These are phyloP conservation scores for Edolisoma coerulescens DNA, from an alignment of 2,113 vertebrate species.

Conservation along the genomic window DNA sequence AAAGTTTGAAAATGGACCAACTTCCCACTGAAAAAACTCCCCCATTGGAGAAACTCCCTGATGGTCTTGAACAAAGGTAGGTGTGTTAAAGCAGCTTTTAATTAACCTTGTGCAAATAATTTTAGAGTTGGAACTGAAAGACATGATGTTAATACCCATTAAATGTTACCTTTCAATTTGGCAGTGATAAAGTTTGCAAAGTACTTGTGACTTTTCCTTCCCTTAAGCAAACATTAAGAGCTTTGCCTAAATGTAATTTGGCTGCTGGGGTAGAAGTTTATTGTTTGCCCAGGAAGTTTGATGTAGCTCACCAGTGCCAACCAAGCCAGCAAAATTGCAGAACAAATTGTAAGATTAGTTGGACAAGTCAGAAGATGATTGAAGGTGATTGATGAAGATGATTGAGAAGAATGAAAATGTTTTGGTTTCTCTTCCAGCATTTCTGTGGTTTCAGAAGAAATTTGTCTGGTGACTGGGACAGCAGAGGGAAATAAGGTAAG, in stretches of 20 bases:
- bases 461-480: background rate
- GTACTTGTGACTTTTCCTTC: background rate
- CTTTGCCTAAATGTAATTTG: background rate
- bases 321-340: background rate
- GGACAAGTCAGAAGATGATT: background rate
- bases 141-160: background rate
- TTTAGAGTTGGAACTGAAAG: background rate
- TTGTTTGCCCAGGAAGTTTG: background rate
- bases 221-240: background rate
- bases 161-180: background rate
- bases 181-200: background rate
- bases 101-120: background rate
- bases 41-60: background rate
- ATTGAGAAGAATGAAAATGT: background rate
- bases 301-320: background rate
- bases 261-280: background rate
- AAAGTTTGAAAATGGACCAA: background rate
- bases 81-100: background rate
- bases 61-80: conserved; percentile 24
- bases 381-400: background rate
- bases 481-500: background rate
- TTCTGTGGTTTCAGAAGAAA: background rate
- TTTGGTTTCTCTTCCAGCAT: conserved; percentile 10
- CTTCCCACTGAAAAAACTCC: background rate
- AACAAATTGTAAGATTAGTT: background rate